These are phyloP conservation scores for Megaceryle maxima DNA, from an alignment of 2,113 vertebrate genomes.

Conservation along the genomic window DNA sequence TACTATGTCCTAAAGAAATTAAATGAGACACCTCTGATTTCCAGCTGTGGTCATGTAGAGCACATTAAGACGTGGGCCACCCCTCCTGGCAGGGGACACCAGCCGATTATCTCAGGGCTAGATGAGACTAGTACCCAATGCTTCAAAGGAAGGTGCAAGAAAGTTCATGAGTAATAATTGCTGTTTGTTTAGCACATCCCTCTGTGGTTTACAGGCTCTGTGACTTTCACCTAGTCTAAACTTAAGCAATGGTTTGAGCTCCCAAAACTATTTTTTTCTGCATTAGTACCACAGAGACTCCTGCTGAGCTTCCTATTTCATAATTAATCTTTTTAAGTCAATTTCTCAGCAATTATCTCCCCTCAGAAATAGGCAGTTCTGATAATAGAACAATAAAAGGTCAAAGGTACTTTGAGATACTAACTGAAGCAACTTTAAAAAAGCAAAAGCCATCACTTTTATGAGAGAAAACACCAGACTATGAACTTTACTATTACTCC, in stretches of 20 bases:
- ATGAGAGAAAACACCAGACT: neutral
- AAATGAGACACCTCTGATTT: neutral
- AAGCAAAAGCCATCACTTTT: neutral
- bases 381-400: neutral
- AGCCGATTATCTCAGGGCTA: neutral
- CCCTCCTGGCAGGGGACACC: neutral
- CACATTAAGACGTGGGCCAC: neutral
- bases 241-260: neutral
- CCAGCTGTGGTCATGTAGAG: neutral
- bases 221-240: neutral
- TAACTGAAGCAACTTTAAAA: neutral
- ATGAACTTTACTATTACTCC: neutral
- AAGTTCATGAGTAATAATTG: neutral
- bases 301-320: neutral
- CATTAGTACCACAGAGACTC: neutral
- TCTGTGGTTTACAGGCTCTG: neutral
- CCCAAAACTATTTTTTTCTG: neutral
- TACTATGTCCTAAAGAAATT: neutral
- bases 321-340: neutral
- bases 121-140: neutral
- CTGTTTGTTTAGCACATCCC: neutral
- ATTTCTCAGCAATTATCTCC: neutral
- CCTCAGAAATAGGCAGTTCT: neutral
- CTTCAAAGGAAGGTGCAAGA: neutral
- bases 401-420: neutral